Evolutionary conservation across 2,113 vertebrate genomes (phyloP), one percentile per base, ranked within the genome.

Genomic region (Salvelinus namaycush): DNA sequence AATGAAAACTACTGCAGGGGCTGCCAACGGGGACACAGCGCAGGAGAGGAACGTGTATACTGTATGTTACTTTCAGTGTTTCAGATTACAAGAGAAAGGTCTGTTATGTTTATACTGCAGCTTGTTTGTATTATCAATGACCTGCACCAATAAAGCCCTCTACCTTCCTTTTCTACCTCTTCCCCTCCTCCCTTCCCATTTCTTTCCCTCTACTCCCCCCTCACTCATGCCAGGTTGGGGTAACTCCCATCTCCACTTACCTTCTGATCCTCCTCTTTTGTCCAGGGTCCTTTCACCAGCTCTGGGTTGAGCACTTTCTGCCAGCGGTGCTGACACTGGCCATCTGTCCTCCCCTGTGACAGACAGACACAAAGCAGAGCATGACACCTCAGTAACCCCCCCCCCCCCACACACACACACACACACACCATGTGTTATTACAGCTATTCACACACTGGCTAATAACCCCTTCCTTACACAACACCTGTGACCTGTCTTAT

Each of bases 271-370:
- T 99, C 98, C 90, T 99, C 98, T 93, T 99, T 99, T 84, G 98
- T 99, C 97, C 98, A 99, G 0, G 98, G 98, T 51, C 98, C 98
- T 92, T 99, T 99, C 87, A 99, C 98, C 86, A 99, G 97, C 88
- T 99, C 98, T 79, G 98, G 98, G 87, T 99, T 99, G 74, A 99
- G 91, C 39, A 99, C 98, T 84, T 99, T 99, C 92, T 99, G 98
- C 98, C 98, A 99, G 72, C 98, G 93, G 88, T 99, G 97, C 84
- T 99, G 97, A 83, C 98, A 99, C 88, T 99, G 98, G 77, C 99
- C 97, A 91, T 99, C 98, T 79, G 98, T 97, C 74, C 97, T 96
- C 84, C 44, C 44, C 68, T 66, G 51, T 31, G 20, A 71, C 49
- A 54, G 65, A 66, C 64, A 73, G 13, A 70, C 76, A 62, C 78